Evolutionary conservation across 2,888 invertebrate genomes (phyloP).

Genomic region (Eristalinus sepulchralis): DNA sequence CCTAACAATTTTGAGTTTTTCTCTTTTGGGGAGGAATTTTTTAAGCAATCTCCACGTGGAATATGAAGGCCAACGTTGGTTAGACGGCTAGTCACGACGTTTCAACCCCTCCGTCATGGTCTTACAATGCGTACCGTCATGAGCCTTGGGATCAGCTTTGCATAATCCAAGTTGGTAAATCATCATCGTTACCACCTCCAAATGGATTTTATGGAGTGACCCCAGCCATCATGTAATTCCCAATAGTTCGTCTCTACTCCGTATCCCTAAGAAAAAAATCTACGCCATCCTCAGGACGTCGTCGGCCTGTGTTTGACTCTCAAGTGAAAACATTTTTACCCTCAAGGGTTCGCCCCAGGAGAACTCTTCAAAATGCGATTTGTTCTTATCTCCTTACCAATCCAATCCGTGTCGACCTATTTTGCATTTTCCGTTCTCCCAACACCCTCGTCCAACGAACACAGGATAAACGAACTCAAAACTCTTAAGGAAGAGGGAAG

Average conservation of each 20-base stretch:
- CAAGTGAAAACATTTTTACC: conserved; percentile 5
- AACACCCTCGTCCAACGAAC: conserved; percentile 35
- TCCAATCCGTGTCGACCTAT: conserved; percentile 29
- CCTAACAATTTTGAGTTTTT: not conserved
- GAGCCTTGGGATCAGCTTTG: not conserved
- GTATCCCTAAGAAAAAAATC: not conserved
- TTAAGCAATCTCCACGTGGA: not conserved
- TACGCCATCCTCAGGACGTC: too few relatives aligned
- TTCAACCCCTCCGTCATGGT: not conserved
- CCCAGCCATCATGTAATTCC: not conserved
- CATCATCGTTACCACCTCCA: not conserved
- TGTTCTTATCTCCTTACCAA: conserved; percentile 48
- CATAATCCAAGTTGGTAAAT: not conserved
- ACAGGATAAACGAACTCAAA: conserved; percentile 10
- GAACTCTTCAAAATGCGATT: conserved; percentile 55
- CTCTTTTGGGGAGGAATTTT: not conserved
- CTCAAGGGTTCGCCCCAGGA: conserved; percentile 33
- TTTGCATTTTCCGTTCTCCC: conserved; percentile 24
- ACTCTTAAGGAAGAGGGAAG: not conserved
- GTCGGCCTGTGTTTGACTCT: too few relatives aligned
- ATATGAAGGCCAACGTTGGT: not conserved
- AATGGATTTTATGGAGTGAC: not conserved
- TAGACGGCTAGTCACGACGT: not conserved
- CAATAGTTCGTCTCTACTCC: not conserved
- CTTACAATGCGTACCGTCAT: not conserved